Evolutionary conservation across 2,113 vertebrate genomes (phyloP).

Genomic region (Eretmochelys imbricata): DNA sequence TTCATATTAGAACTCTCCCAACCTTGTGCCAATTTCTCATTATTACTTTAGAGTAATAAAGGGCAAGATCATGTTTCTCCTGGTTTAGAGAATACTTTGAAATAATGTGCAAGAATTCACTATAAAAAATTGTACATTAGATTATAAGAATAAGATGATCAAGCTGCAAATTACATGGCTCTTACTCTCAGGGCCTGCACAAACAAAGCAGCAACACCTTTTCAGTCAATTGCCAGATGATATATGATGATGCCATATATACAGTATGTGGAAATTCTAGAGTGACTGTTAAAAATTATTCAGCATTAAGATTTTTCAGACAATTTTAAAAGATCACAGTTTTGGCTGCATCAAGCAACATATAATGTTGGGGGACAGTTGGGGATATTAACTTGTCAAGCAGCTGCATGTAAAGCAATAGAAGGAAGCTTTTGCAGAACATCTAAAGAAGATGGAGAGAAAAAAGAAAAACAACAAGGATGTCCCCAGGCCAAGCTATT

Average conservation of each 20-base stretch:
- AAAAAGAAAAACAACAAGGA: not conserved
- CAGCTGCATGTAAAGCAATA: not conserved
- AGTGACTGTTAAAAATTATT: not conserved
- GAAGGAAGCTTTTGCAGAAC: not conserved
- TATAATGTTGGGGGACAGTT: not conserved
- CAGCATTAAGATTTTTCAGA: not conserved
- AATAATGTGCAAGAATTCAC: not conserved
- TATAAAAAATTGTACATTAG: not conserved
- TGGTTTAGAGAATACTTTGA: not conserved
- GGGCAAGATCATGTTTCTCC: not conserved
- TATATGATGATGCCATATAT: not conserved
- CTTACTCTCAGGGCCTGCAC: no score
- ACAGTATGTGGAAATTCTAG: not conserved
- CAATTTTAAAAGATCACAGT: not conserved
- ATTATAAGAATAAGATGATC: not conserved
- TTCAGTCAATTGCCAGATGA: no score
- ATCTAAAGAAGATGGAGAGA: not conserved
- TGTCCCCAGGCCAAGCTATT: not conserved
- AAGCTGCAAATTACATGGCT: not conserved
- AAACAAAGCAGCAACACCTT: no score
- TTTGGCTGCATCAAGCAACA: not conserved
- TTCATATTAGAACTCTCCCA: not conserved
- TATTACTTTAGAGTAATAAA: not conserved
- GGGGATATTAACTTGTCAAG: not conserved
- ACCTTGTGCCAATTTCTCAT: not conserved